These are phyloP conservation scores for Philotrypesis tridentata DNA, from an alignment of 1,140 invertebrate species.

Conservation along the genomic window DNA sequence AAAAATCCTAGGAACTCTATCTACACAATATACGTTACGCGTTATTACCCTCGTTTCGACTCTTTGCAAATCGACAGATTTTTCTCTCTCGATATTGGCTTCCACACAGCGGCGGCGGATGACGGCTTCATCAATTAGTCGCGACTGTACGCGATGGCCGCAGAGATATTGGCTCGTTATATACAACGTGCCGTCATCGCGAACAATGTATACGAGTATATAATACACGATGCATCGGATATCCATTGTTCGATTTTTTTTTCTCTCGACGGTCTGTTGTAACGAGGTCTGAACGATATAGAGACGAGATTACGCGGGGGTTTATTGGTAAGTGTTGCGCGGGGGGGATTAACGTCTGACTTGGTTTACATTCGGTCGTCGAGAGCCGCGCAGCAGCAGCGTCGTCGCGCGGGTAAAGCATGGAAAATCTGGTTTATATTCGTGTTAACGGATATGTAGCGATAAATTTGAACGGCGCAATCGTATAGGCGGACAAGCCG, in stretches of 20 bases:
- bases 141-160: too few species aligned
- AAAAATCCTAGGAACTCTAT: not conserved
- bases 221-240: not conserved
- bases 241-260: slow-evolving; percentile 2
- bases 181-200: not conserved
- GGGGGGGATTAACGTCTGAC: not conserved
- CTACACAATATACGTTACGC: too few species aligned
- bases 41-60: not conserved
- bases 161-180: not conserved
- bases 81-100: not conserved
- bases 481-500: too few species aligned
- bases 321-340: too few species aligned
- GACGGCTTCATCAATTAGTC: slow-evolving; percentile 9
- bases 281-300: too few species aligned
- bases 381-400: too few species aligned
- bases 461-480: too few species aligned
- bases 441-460: not conserved
- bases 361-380: not conserved
- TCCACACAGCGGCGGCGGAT: not conserved
- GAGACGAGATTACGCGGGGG: too few species aligned
- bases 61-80: not conserved
- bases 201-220: not conserved
- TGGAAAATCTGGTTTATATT: not conserved
- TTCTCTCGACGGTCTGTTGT: not conserved
- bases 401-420: too few species aligned